Evolutionary conservation across 2,797 vertebrate species (phyloP).

Genomic region (Tolypeutes matacus): DNA sequence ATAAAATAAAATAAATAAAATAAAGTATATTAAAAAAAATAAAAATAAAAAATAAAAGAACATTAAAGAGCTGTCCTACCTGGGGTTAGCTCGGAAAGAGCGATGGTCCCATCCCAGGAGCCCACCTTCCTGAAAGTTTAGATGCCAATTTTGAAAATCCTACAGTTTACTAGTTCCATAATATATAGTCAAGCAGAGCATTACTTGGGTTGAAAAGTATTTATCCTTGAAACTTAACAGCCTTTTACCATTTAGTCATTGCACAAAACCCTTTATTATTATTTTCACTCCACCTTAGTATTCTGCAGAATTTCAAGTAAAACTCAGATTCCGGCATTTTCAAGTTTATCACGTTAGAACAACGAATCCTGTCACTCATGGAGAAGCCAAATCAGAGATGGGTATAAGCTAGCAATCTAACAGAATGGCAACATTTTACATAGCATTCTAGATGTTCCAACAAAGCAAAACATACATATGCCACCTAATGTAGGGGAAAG

Average conservation of each 20-base stretch:
- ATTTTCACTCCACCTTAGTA: constrained; percentile 83
- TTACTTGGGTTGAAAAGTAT: constrained; percentile 82
- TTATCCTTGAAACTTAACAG: constrained; percentile 83
- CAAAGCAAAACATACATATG: constrained; percentile 83
- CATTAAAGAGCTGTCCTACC: constrained; percentile 89
- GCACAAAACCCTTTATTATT: constrained; percentile 88
- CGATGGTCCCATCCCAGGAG: constrained; percentile 85
- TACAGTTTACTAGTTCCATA: constrained; percentile 84
- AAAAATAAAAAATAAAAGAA: too few species aligned
- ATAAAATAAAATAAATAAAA: too few species aligned
- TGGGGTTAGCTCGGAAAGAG: constrained; percentile 89
- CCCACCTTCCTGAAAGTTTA: constrained; percentile 69
- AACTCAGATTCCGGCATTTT: constrained; percentile 84
- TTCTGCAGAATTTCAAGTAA: constrained; percentile 88
- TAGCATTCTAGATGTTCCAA: constrained; percentile 74
- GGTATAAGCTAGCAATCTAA: constrained; percentile 83
- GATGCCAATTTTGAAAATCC: constrained; percentile 83
- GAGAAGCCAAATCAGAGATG: constrained; percentile 80
- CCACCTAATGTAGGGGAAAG: constrained; percentile 75
- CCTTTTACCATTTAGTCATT: constrained; percentile 86
- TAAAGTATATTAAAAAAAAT: too few species aligned
- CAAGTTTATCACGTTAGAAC: constrained; percentile 86
- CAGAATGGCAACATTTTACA: constrained; percentile 71
- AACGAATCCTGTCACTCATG: constrained; percentile 78
- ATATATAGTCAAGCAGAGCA: constrained; percentile 84